phyloP scores from a whole-genome alignment of 1,140 invertebrate species.

The Yoshiicerus persimilis region DNA sequence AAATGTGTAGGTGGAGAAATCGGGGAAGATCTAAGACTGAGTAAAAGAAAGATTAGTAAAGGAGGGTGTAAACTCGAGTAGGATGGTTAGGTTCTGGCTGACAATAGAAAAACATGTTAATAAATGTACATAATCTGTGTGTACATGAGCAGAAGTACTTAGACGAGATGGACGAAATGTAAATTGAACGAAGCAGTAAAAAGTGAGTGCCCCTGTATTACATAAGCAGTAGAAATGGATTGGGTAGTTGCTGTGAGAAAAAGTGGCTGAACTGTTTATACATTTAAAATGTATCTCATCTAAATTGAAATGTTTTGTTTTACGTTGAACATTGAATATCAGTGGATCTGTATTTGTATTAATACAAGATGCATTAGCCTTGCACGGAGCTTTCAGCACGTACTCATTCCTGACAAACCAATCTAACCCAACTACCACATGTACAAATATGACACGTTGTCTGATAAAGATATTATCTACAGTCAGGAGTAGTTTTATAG shows the following conservation, averaged over 20 bases:
- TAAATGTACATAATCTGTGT: background rate
- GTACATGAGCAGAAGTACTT: no score
- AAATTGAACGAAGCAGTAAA: background rate
- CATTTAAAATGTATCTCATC: background rate
- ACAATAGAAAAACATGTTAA: background rate
- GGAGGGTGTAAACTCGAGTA: background rate
- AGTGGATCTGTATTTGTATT: background rate
- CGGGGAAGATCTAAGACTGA: no score
- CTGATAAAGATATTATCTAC: background rate
- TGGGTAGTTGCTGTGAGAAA: background rate
- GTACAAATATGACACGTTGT: background rate
- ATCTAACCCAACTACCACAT: background rate
- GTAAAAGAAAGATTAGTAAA: no score
- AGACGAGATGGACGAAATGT: background rate
- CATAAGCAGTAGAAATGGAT: no score
- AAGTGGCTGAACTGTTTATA: background rate
- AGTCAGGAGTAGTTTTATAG: background rate
- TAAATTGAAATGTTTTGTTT: constrained; percentile 1
- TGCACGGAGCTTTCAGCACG: background rate
- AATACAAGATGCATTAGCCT: background rate
- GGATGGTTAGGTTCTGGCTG: background rate
- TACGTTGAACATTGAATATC: background rate
- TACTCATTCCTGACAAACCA: background rate
- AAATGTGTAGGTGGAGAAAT: no score
- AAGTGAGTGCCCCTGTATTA: background rate